A percentile compares a stretch with the other conserved stretches of the same genome.
Evolutionary conservation across 2,113 vertebrate species (phyloP).

Genomic region (Melanostigma gelatinosum): DNA sequence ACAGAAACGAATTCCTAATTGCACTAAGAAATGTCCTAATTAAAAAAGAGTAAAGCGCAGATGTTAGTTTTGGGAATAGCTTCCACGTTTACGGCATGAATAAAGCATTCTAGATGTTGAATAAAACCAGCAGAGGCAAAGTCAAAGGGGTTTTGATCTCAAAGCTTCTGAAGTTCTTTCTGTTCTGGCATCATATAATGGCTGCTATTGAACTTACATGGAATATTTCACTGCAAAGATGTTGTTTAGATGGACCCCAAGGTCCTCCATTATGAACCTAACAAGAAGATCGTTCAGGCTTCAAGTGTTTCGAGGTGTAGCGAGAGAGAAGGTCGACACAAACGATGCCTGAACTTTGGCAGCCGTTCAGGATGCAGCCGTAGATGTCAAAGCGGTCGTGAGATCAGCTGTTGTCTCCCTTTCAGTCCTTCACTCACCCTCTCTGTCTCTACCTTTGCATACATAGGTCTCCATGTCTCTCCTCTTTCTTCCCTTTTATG

Average conservation of each 20-base stretch:
- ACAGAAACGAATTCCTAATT: conserved; percentile 14
- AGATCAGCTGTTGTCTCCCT: conserved; percentile 7
- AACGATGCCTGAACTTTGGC: conserved; percentile 38
- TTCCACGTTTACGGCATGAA: neutral
- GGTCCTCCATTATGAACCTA: neutral
- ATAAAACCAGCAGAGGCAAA: neutral
- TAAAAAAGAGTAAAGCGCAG: neutral
- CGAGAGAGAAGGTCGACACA: conserved; percentile 41
- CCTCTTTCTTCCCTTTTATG: neutral
- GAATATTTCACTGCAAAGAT: neutral
- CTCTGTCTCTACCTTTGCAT: neutral
- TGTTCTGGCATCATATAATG: neutral
- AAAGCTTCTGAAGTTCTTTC: neutral
- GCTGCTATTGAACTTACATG: neutral
- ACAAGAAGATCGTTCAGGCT: neutral
- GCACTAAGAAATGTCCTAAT: conserved; percentile 15
- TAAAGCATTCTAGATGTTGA: neutral
- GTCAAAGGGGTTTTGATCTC: neutral
- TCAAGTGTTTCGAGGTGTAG: neutral
- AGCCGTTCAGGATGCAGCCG: conserved; percentile 25
- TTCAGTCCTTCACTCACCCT: neutral
- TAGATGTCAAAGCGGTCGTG: conserved; percentile 27
- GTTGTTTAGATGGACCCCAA: neutral
- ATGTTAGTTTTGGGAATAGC: neutral
- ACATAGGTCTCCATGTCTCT: neutral